Evolutionary conservation across 1,140 invertebrate genomes (phyloP).

Genomic region (Parapsyche elsis): DNA sequence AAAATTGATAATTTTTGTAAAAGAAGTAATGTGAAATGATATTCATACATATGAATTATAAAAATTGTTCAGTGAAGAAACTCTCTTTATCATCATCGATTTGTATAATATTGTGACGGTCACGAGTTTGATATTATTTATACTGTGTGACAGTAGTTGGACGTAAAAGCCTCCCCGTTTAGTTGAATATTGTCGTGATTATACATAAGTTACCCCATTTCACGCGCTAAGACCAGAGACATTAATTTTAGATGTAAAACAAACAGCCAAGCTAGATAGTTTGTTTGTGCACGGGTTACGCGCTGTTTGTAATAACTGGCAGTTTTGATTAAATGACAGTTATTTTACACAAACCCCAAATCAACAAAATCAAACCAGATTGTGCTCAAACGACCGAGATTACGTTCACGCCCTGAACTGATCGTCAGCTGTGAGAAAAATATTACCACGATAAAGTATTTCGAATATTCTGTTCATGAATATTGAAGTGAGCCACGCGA

Average conservation of each 20-base stretch:
- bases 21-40: too few species aligned
- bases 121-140: slow-evolving; percentile 16
- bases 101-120: not conserved
- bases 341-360: not conserved
- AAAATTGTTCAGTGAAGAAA: too few species aligned
- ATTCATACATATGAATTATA: too few species aligned
- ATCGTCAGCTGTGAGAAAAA: too few species aligned
- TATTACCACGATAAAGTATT: too few species aligned
- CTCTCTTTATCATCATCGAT: too few species aligned
- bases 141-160: slow-evolving; percentile 6
- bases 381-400: too few species aligned
- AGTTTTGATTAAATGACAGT: slow-evolving; percentile 34
- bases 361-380: not conserved
- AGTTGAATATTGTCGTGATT: slow-evolving; percentile 10
- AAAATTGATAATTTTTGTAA: too few species aligned
- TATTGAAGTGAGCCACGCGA: too few species aligned
- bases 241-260: slow-evolving; percentile 24
- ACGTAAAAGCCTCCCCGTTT: slow-evolving; percentile 9
- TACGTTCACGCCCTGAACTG: too few species aligned
- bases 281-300: not conserved
- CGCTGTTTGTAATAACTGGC: slow-evolving; percentile 24
- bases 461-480: too few species aligned
- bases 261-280: slow-evolving; percentile 19
- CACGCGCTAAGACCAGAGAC: slow-evolving; percentile 8
- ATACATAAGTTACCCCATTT: slow-evolving; percentile 4